Base-by-base conservation (phyloP, 2,888 invertebrate species). In the Ichneumoninae sp. region DNA sequence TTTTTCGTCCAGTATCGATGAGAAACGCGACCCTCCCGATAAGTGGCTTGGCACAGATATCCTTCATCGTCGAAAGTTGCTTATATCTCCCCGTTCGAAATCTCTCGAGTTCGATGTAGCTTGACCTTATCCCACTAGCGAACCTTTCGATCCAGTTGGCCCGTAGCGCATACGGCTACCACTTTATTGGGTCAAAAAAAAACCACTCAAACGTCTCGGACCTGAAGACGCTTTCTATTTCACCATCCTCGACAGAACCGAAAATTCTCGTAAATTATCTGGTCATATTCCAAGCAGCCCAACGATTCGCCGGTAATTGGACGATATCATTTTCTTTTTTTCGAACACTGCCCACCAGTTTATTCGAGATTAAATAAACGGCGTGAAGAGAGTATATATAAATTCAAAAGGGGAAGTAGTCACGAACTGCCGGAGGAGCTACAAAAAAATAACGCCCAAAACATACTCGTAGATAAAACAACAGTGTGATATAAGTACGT, bases 41-140 rank as follows among this genome's bases (percentile, higher is more conserved):
- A 90, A 90, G 89, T 90, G 89, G 89, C 90, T 90, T 89, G 89
- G 82, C 78, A 74, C 36, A 60, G 44, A 81, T 82, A 84, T 80
- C 69, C 68, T 69, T 78, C 81, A 57, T 81, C 78, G 81, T 78
- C 81, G 81, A 78, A 73, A 22, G 83, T 68, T 65, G 47, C 52
- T 71, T 71, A 57, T 57, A 13, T 77, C 60, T 47, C n/a, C 57
- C 65, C 74, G 36, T 68, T 19, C 26, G 26, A 79, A 75, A 74
- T 81, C 63, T 57, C 71, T 83, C 80, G 65, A 81, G 68, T 73
- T 78, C 50, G 65, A 75, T 68, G 26, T 60, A 70, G 60, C 54
- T 68, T 40, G 54, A 52, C 79, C 74, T 69, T 40, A 47, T 44
- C 60, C 65, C 33, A 65, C 75, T 26, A 16, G 16, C 69, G 68